Percentiles rank a stretch among this genome's conserved stretches.
Conservation (phyloP, 2,797 vertebrate species). For the Mus minutoides region DNA sequence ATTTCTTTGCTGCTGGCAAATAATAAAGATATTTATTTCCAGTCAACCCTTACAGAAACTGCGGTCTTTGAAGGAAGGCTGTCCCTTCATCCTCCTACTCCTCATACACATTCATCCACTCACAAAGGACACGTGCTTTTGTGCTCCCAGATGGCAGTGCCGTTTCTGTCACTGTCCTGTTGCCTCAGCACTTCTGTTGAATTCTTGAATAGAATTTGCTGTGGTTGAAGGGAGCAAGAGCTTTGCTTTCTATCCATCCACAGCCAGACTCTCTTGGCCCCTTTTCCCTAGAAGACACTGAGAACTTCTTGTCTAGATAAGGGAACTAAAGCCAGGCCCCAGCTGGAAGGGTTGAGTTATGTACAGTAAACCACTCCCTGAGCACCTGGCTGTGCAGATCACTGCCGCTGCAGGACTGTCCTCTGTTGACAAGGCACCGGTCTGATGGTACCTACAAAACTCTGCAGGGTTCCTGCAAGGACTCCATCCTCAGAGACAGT, state of each 20-base stretch:
- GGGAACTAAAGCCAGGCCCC: background rate
- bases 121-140: background rate
- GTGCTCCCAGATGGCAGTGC: background rate
- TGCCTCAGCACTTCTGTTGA: constrained; percentile 52
- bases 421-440: background rate
- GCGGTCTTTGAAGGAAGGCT: constrained; percentile 39
- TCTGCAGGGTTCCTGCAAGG: background rate
- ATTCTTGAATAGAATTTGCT: constrained; percentile 57
- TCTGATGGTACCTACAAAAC: background rate
- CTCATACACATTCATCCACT: background rate
- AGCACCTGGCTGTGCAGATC: background rate
- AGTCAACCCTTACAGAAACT: constrained; percentile 53
- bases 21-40: constrained; percentile 67
- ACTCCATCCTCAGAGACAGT: background rate
- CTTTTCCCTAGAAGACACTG: background rate
- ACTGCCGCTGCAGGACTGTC: background rate
- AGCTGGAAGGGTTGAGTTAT: background rate
- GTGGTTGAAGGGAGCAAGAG: background rate
- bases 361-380: background rate
- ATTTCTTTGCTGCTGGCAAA: constrained; percentile 64
- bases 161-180: constrained; percentile 25
- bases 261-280: background rate
- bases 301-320: constrained; percentile 33
- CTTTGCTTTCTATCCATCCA: background rate
- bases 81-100: background rate